Percentiles rank a stretch among this genome's conserved stretches.
Conservation (phyloP, 2,888 invertebrate species). For the Bellardia bayeri region DNA sequence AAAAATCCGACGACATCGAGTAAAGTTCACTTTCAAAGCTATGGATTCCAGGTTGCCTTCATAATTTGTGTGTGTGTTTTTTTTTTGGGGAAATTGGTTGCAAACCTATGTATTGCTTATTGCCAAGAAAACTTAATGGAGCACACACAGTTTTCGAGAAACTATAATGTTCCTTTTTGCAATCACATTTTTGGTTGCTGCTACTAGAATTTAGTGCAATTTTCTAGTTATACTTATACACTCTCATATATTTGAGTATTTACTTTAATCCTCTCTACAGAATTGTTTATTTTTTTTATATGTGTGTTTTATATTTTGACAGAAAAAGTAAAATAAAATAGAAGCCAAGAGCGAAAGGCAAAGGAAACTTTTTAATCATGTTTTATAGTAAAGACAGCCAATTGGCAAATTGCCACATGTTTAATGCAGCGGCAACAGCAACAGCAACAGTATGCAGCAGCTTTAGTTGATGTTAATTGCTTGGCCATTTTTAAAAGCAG, state of each 20-base stretch:
- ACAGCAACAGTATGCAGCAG: constrained; percentile 49
- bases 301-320: constrained; percentile 5
- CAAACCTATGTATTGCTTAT: constrained; percentile 23
- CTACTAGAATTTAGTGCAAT: background rate
- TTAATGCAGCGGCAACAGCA: constrained; percentile 63
- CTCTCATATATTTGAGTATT: constrained; percentile 30
- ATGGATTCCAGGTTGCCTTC: background rate
- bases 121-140: constrained; percentile 64
- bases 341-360: background rate
- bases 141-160: constrained; percentile 30
- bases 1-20: background rate
- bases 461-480: constrained; percentile 71
- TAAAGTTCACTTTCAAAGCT: background rate
- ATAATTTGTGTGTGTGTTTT: constrained; percentile 11
- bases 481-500: constrained; percentile 66
- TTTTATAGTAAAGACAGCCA: constrained; percentile 63
- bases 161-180: constrained; percentile 38
- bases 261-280: constrained; percentile 53
- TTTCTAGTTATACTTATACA: constrained; percentile 20
- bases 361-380: constrained; percentile 57
- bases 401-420: constrained; percentile 73
- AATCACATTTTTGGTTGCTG: constrained; percentile 22
- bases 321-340: constrained; percentile 10
- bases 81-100: constrained; percentile 39
- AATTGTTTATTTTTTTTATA: background rate